Percentiles rank a stretch among this genome's conserved stretches.
Conservation (phyloP, 2,113 vertebrate genomes). For the Poeciliopsis retropinna region DNA sequence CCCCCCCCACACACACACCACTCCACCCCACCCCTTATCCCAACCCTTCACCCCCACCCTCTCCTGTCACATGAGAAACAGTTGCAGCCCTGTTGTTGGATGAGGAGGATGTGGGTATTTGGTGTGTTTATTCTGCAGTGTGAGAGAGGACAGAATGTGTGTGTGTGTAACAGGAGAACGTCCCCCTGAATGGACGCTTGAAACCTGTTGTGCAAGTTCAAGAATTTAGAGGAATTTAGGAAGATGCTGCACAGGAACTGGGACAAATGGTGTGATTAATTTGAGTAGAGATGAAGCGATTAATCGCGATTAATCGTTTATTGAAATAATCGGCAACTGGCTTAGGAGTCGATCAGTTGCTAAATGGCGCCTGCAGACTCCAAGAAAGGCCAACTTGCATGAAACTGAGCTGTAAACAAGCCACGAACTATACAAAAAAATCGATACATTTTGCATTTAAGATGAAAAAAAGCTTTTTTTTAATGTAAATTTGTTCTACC, state of each 20-base stretch:
- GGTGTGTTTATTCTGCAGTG: slow-evolving; percentile 58
- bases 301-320: too few species aligned
- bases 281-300: not conserved
- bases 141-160: slow-evolving; percentile 12
- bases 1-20: too few species aligned
- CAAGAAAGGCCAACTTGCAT: too few species aligned
- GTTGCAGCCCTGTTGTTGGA: slow-evolving; percentile 68
- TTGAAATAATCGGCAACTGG: too few species aligned
- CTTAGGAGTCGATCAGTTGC: too few species aligned
- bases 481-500: too few species aligned
- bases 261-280: not conserved
- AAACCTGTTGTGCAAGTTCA: slow-evolving; percentile 18
- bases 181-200: slow-evolving; percentile 25
- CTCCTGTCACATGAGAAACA: slow-evolving; percentile 71
- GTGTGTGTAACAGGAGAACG: slow-evolving; percentile 30
- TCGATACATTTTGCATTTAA: too few species aligned
- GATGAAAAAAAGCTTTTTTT: too few species aligned
- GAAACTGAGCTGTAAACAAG: too few species aligned
- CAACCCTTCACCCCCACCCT: not conserved
- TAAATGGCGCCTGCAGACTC: too few species aligned
- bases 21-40: slow-evolving; percentile 1
- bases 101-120: slow-evolving; percentile 68
- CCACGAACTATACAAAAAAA: too few species aligned
- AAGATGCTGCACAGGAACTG: not conserved
- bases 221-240: not conserved